Evolutionary conservation across 2,797 vertebrate genomes (phyloP), one percentile per base, ranked within the genome.

Genomic region (Poecilia picta): DNA sequence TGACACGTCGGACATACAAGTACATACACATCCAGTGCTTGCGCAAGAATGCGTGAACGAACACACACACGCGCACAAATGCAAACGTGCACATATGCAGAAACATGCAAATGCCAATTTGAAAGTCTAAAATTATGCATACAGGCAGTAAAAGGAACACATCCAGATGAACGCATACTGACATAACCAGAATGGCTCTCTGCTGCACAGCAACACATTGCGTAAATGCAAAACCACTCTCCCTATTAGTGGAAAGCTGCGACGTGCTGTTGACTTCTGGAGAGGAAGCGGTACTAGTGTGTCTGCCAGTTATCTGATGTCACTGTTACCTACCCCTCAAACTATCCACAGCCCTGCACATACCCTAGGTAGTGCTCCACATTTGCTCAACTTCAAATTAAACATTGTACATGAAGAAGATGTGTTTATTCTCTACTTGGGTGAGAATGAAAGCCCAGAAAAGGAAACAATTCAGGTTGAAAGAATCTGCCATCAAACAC

Each of bases 191-290:
- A 87, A 82, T 79, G 81, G 82, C 84, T 91, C 89, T 91, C 81
- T 91, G 92, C 92, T 94, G 94, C 95, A 93, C 93, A 93, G 91
- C 92, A 95, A 95, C 94, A 95, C 93, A 92, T 92, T 93, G 91
- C 93, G 92, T 95, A 93, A 92, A 93, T 94, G 89, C 92, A 92
- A 89, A 94, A 89, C 88, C 90, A 88, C 91, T 94, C 93, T 93
- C 88, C 92, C 91, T 92, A 95, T 96, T 95, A 95, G 94, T 88
- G 91, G 92, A 94, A 90, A 80, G 84, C 87, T 91, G 91, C 89
- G 86, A 95, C 75, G 85, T 86, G 47, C 91, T 93, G 93, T 94
- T 92, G 94, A 95, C 89, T 95, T 94, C 93, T 93, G 85, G 89
- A 91, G 91, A 91, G 86, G 82, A 93, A 94, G 93, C 89, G 89